phyloP scores from a whole-genome alignment of 2,888 invertebrate genomes.

The Ditylenchus weischeri region DNA sequence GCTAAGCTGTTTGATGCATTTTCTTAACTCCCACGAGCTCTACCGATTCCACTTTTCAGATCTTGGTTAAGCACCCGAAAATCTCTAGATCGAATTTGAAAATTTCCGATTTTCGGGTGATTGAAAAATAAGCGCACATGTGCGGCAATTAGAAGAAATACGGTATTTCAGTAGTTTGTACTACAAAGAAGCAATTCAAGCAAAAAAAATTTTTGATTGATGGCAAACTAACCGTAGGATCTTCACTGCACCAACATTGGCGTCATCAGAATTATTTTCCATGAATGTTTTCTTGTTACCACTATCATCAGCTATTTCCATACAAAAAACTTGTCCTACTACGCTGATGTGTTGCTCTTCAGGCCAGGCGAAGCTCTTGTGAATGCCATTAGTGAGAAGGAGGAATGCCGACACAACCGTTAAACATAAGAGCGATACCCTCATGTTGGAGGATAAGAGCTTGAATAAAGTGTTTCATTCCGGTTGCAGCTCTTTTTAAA shows the following conservation, averaged over 20 bases:
- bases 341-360: constrained; percentile 1
- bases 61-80: too few species aligned
- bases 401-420: not conserved
- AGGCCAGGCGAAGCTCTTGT: not conserved
- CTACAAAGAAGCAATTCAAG: not conserved
- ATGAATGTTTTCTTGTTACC: not conserved
- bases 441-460: not conserved
- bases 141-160: too few species aligned
- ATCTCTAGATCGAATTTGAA: too few species aligned
- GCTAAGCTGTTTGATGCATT: too few species aligned
- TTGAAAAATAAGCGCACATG: too few species aligned
- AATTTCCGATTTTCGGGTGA: too few species aligned
- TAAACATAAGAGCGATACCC: not conserved
- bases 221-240: constrained; percentile 4
- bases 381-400: not conserved
- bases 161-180: too few species aligned
- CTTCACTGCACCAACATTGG: constrained; percentile 3
- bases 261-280: not conserved
- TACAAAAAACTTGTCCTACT: constrained; percentile 4
- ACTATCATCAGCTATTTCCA: not conserved
- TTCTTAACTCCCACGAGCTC: too few species aligned
- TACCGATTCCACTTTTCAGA: too few species aligned
- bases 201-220: not conserved
- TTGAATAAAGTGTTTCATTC: too few species aligned
- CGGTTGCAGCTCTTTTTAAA: too few species aligned